phyloP scores from a whole-genome alignment of 2,888 invertebrate species.

The Terebella lapidaria region DNA sequence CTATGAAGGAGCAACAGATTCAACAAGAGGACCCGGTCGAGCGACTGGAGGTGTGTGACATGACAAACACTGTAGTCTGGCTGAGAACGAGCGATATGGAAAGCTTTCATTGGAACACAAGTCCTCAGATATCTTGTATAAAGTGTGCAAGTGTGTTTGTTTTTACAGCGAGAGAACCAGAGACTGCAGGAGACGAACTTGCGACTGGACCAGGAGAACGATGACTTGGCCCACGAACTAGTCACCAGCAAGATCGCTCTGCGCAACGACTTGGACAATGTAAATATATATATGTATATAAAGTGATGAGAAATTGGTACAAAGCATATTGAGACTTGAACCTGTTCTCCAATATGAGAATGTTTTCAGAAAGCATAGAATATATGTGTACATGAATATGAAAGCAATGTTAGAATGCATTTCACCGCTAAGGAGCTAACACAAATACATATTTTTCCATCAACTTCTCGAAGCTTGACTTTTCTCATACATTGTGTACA shows the following conservation, averaged over 20 bases:
- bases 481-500: no score
- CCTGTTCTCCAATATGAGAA: no score
- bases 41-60: conserved; percentile 51
- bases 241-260: conserved; percentile 59
- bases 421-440: no score
- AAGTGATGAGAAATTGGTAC: no score
- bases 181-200: conserved; percentile 57
- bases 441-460: no score
- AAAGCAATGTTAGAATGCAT: no score
- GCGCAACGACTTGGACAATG: conserved; percentile 56
- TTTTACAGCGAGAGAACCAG: conserved; percentile 55
- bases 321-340: no score
- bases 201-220: conserved; percentile 61
- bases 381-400: no score
- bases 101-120: neutral
- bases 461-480: no score
- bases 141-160: neutral
- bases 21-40: conserved; percentile 56
- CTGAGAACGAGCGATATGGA: neutral
- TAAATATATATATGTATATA: conserved; percentile 25
- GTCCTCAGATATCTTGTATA: neutral
- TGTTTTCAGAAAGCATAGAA: no score
- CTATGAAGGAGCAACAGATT: conserved; percentile 63
- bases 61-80: no score
- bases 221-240: conserved; percentile 60